Evolutionary conservation across 1,140 invertebrate genomes (phyloP), one percentile per base, ranked within the genome.

Genomic region (Zaprionus taronus): DNA sequence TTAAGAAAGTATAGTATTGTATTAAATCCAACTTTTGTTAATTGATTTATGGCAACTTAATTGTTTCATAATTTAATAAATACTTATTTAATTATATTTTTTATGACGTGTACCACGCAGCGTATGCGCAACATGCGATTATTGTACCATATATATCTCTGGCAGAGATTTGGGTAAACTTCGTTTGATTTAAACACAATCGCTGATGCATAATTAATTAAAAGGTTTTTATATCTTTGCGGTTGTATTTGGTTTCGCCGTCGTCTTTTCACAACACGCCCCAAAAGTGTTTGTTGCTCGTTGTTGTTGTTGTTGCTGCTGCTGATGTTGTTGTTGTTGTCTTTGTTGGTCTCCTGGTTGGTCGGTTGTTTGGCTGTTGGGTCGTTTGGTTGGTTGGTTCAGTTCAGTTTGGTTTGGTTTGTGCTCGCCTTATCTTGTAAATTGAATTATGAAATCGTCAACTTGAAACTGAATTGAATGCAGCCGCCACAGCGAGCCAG

Each of bases 381-480:
- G 69, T 49, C 79, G 77, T 55, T 62, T 69, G 81, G 78, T 68
- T 69, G 81, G 78, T 68, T 61, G 41, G n/a, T 17, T 44, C n/a
- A 17, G n/a, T 17, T 41, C 66, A 47, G 20, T 74, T 60, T 47
- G 41, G n/a, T 17, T 41, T 71, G 53, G 20, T 74, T 60, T 47
- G 41, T 64, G 65, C 63, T 58, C 41, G 60, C 11, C 81, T 89
- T 89, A 89, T 89, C 85, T 89, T 89, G 85, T 89, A 89, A 89
- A 89, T 89, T 89, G 86, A 89, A 89, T 89, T 89, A 89, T 89
- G 85, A 90, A 89, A 89, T 89, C 85, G 85, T 89, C 85, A 89
- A 89, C 85, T 90, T 90, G 85, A 89, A 90, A 82, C 81, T 83
- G 70, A 89, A 84, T 85, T 84, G 84, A 89, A 85, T 84, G 76